Evolutionary conservation across 2,888 invertebrate species (phyloP), one percentile per base, ranked within the genome.

Genomic region (Phortica okadai): DNA sequence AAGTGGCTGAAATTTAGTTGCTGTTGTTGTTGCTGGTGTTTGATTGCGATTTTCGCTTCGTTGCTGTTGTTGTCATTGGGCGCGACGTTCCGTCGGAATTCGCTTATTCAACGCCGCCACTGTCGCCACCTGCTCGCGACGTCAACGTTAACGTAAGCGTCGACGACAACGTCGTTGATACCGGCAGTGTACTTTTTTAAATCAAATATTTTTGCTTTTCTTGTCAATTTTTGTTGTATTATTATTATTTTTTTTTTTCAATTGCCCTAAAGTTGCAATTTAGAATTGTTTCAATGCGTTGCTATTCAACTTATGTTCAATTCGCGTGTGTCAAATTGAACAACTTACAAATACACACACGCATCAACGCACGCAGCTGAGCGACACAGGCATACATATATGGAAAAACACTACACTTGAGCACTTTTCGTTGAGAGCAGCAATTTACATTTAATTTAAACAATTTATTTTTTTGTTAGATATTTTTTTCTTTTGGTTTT

Each of bases 1-100:
- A 83, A 83, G 83, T 83, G 83, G 83, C 81, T 50, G 54, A 72
- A 33, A 33, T 50, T 33, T 69, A 45, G 25, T 72, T 72, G 70
- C 54, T 54, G 54, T 33, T 54, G 10, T 54, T 70, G 21, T 54
- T 70, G 25, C 10, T 70, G 10, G n/a, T 54, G 6, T 54, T 70
- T 7, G 21, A 10, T 14, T 54, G 45, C 42, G n/a, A n/a, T 50
- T 45, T 21, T 50, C 45, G 69, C 69, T 56, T 67, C 16, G 33
- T 67, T 64, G 64, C 25, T 64, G 21, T 64, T 64, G 41, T 41
- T 64, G 64, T 64, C 33, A 33, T 64, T 67, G 67, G 67, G 67
- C 67, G 67, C 67, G 67, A 67, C 67, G 69, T 41, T 25, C 33
- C 25, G 25, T 21, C 21, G 25, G 25, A 62, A 25, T 62, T 62